phyloP scores from a whole-genome alignment of 2,888 invertebrate species.

The Coremacera marginata region DNA sequence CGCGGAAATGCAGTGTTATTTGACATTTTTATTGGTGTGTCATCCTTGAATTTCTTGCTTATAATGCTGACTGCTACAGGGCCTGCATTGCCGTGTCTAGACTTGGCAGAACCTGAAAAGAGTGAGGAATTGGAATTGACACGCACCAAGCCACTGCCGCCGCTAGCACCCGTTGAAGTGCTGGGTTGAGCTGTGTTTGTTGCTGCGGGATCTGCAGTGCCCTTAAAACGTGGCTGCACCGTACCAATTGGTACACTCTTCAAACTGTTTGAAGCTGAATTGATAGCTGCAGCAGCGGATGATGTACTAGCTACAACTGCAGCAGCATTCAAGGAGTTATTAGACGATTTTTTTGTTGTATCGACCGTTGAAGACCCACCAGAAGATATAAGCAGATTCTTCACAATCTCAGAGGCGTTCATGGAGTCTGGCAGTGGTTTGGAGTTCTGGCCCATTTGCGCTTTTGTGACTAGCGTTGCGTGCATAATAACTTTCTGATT shows the following conservation, averaged over 20 bases:
- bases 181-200: conserved; percentile 44
- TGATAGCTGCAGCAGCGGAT: conserved; percentile 41
- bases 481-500: conserved; percentile 75
- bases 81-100: conserved; percentile 53
- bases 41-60: conserved; percentile 68
- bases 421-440: conserved; percentile 66
- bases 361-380: conserved; percentile 47
- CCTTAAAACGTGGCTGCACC: conserved; percentile 71
- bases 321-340: not conserved
- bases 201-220: conserved; percentile 46
- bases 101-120: conserved; percentile 67
- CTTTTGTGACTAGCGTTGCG: conserved; percentile 76
- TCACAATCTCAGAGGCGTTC: conserved; percentile 68
- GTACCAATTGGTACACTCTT: conserved; percentile 71
- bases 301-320: conserved; percentile 19
- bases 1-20: conserved; percentile 71
- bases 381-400: conserved; percentile 61
- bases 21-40: conserved; percentile 67
- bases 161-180: conserved; percentile 48
- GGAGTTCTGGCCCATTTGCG: conserved; percentile 69
- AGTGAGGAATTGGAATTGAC: conserved; percentile 68
- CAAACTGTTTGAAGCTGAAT: conserved; percentile 50
- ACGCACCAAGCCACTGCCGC: conserved; percentile 56
- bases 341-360: conserved; percentile 27
- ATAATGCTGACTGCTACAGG: conserved; percentile 56